phyloP scores from a whole-genome alignment of 2,888 invertebrate genomes.

The Sarcophaga variegata region DNA sequence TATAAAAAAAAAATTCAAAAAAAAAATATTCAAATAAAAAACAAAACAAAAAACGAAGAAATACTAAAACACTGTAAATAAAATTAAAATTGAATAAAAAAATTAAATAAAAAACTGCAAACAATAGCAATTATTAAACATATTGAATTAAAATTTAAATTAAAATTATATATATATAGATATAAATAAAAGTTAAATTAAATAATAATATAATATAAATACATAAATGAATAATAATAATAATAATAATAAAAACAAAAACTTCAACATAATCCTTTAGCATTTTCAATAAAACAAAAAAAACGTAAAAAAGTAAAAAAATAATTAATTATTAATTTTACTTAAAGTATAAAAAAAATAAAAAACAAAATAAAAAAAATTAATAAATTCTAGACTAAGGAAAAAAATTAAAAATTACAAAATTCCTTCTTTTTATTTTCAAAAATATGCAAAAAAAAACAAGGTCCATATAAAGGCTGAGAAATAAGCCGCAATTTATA shows the following conservation, averaged over 20 bases:
- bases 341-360: neutral
- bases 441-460: neutral
- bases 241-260: constrained; percentile 43
- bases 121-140: constrained; percentile 79
- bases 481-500: too few relatives aligned
- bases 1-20: constrained; percentile 41
- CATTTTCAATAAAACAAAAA: constrained; percentile 53
- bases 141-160: constrained; percentile 68
- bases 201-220: neutral
- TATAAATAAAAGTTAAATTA: constrained; percentile 45
- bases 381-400: constrained; percentile 45
- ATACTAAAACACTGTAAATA: constrained; percentile 58
- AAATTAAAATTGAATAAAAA: constrained; percentile 39
- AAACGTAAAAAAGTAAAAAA: constrained; percentile 15
- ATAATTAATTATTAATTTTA: constrained; percentile 41
- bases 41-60: neutral
- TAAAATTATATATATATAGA: neutral
- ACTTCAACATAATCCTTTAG: constrained; percentile 62
- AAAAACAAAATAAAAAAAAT: constrained; percentile 18
- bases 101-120: constrained; percentile 61
- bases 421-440: constrained; percentile 18
- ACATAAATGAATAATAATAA: constrained; percentile 32
- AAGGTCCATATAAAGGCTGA: too few relatives aligned
- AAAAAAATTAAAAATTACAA: constrained; percentile 25
- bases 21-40: constrained; percentile 29